Base-by-base conservation (phyloP, 2,888 invertebrate species). In the Aromia moschata region DNA sequence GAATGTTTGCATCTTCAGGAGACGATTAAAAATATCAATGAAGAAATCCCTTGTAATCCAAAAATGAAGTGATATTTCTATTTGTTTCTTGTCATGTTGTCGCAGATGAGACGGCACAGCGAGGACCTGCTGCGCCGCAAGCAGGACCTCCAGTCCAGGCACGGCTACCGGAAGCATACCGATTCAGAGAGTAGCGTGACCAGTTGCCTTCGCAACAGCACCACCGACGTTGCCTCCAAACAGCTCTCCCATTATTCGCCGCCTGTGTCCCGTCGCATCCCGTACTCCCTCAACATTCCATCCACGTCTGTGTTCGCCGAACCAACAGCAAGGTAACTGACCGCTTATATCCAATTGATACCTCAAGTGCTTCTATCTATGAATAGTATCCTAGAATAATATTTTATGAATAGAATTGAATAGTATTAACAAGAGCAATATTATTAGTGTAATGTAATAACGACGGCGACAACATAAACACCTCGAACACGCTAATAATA, bases 51-150 rank as follows among this genome's bases (percentile, higher is more conserved):
- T n/a, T n/a, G n/a, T n/a, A n/a, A n/a, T n/a, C n/a, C n/a, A n/a
- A n/a, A n/a, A n/a, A n/a, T n/a, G n/a, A n/a, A n/a, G n/a, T n/a
- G n/a, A n/a, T n/a, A n/a, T n/a, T n/a, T n/a, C n/a, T n/a, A n/a
- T n/a, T n/a, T n/a, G n/a, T n/a, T n/a, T n/a, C n/a, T n/a, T n/a
- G n/a, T n/a, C n/a, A n/a, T n/a, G n/a, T n/a, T 25, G 10, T 12
- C 18, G 3, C 79, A 86, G 86, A 82, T 84, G 71, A 80, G 82
- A 69, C 80, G 84, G 63, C 83, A 82, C 71, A 77, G 83, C 30
- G 79, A 78, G 41, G 84, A 85, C 33, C 83, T 83, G 69, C 76
- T 83, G 49, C 75, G 75, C 17, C 83, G 83, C 65, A 82, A 84
- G 62, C 79, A 80, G 25, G 81, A 82, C 2, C 72, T 85, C 11